phyloP scores from a whole-genome alignment of 1,140 invertebrate genomes.

The Monochamus saltuarius region DNA sequence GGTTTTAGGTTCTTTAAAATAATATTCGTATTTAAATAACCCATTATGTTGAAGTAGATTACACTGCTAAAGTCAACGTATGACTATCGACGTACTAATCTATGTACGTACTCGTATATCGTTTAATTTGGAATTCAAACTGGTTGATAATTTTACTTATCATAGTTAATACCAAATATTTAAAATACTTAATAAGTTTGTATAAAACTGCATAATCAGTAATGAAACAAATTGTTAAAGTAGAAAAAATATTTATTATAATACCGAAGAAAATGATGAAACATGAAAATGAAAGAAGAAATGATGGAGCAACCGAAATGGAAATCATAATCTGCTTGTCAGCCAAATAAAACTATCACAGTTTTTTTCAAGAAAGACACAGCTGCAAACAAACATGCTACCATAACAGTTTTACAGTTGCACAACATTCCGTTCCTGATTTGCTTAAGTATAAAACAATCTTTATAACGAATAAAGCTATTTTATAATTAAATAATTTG shows the following conservation, averaged over 20 bases:
- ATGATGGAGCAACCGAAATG: not conserved
- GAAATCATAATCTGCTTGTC: slow-evolving; percentile 12
- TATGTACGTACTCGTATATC: too few relatives aligned
- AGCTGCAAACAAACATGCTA: slow-evolving; percentile 13
- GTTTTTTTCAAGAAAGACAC: not conserved
- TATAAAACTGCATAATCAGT: too few relatives aligned
- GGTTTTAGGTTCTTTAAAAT: too few relatives aligned
- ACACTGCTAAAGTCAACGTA: too few relatives aligned
- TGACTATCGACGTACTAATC: too few relatives aligned
- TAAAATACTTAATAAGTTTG: too few relatives aligned
- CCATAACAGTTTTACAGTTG: slow-evolving; percentile 13
- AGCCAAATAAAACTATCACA: slow-evolving; percentile 6
- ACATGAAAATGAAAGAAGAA: not conserved
- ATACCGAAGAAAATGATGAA: slow-evolving; percentile 1
- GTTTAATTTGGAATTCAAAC: too few relatives aligned
- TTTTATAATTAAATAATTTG: not conserved
- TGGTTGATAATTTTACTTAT: too few relatives aligned
- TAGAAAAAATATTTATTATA: not conserved
- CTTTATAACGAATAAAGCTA: not conserved
- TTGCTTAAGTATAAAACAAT: slow-evolving; percentile 15
- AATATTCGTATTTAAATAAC: too few relatives aligned
- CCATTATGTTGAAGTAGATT: too few relatives aligned
- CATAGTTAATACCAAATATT: too few relatives aligned
- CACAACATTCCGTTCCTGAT: slow-evolving; percentile 12
- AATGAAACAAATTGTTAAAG: slow-evolving; percentile 4